These are phyloP conservation scores for Phthorimaea operculella DNA, from an alignment of 1,140 invertebrate species.

Conservation along the genomic window DNA sequence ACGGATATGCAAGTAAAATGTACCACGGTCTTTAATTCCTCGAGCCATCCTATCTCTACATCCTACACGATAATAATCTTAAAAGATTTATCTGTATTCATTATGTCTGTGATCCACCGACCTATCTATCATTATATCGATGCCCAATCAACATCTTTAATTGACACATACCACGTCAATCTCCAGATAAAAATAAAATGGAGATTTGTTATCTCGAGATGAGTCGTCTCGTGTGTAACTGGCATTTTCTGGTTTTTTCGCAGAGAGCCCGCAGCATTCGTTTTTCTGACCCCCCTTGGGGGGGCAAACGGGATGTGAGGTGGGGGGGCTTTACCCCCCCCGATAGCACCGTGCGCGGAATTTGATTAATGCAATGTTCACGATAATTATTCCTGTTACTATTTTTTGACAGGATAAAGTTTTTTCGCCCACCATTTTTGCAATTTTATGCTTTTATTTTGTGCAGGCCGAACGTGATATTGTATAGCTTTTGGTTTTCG, in stretches of 20 bases:
- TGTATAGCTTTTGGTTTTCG: constrained; percentile 2
- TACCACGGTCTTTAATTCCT: too few species aligned
- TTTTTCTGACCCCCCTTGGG: constrained; percentile 27
- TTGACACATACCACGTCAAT: constrained; percentile 1
- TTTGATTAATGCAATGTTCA: constrained; percentile 67
- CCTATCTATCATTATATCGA: neutral
- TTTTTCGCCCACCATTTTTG: constrained; percentile 12
- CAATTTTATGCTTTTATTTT: constrained; percentile 17
- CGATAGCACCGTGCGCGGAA: constrained; percentile 56
- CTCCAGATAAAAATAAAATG: neutral
- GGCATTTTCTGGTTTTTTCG: constrained; percentile 56
- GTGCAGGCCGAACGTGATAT: constrained; percentile 13
- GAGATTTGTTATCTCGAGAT: constrained; percentile 18
- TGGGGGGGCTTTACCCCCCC: constrained; percentile 15
- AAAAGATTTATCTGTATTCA: neutral
- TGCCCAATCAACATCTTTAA: neutral
- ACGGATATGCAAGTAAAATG: too few species aligned
- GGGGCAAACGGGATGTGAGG: constrained; percentile 5
- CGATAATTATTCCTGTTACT: constrained; percentile 67
- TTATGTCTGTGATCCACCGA: neutral
- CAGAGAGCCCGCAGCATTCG: constrained; percentile 53
- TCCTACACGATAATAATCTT: too few species aligned
- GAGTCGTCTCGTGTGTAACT: constrained; percentile 13
- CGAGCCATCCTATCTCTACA: too few species aligned
- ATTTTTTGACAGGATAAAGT: constrained; percentile 63